These are phyloP conservation scores for Ceratina japonica DNA, from an alignment of 1,140 invertebrate genomes.

Conservation along the genomic window DNA sequence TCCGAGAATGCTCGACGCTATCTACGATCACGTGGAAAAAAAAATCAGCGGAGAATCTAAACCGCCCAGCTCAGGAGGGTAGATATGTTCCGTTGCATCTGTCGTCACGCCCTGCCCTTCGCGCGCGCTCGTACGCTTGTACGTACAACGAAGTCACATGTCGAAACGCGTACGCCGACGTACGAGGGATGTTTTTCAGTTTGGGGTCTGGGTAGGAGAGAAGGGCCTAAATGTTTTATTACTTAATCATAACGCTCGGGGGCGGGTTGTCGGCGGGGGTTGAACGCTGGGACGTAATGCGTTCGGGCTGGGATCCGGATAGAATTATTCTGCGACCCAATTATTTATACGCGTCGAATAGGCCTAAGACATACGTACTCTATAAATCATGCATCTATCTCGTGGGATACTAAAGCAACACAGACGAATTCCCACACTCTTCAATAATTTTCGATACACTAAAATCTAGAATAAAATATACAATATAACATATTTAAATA, in stretches of 20 bases:
- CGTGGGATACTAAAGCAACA: not conserved
- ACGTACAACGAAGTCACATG: not conserved
- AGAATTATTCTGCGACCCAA: slow-evolving; percentile 56
- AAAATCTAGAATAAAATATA: not conserved
- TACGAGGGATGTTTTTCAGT: slow-evolving; percentile 71
- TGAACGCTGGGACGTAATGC: slow-evolving; percentile 51
- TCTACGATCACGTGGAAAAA: slow-evolving; percentile 59
- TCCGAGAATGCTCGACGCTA: slow-evolving; percentile 54
- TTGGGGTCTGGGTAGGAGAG: slow-evolving; percentile 53
- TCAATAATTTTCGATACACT: no score
- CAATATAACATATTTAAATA: no score
- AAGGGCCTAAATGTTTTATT: slow-evolving; percentile 77
- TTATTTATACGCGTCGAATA: slow-evolving; percentile 60
- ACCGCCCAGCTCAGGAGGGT: slow-evolving; percentile 68
- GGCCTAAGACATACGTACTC: not conserved
- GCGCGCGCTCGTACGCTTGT: slow-evolving; percentile 10
- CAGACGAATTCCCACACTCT: not conserved
- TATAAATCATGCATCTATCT: slow-evolving; percentile 39
- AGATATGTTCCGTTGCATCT: slow-evolving; percentile 77
- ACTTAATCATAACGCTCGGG: slow-evolving; percentile 76
- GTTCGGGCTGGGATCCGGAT: slow-evolving; percentile 12
- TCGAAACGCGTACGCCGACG: no score
- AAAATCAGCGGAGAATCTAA: slow-evolving; percentile 67
- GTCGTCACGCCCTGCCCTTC: slow-evolving; percentile 75
- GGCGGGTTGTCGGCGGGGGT: slow-evolving; percentile 47